Percentiles rank a stretch among this genome's conserved stretches.
These are phyloP conservation scores for Cebidichthys violaceus DNA, from an alignment of 2,113 vertebrate genomes.

Conservation along the genomic window DNA sequence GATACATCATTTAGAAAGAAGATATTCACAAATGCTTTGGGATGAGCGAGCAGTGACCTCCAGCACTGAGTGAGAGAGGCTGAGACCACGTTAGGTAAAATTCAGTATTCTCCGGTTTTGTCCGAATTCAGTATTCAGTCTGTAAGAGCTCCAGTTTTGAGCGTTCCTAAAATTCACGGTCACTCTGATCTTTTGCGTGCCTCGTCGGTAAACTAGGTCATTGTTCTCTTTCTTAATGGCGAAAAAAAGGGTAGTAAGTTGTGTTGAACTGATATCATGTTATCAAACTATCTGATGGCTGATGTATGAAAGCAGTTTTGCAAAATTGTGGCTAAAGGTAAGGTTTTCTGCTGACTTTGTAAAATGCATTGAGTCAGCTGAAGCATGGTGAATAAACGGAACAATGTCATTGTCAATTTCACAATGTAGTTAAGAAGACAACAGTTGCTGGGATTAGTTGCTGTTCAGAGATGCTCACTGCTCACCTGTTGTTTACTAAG, in stretches of 20 bases:
- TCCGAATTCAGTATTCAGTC: constrained; percentile 5
- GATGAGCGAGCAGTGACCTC: constrained; percentile 6
- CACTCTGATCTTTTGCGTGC: background rate
- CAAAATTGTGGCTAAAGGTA: background rate
- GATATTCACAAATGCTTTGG: background rate
- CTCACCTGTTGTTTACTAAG: background rate
- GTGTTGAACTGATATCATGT: background rate
- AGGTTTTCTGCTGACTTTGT: background rate
- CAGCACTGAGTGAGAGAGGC: background rate
- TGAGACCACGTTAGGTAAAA: background rate
- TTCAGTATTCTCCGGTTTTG: background rate
- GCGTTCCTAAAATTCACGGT: background rate
- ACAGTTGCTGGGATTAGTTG: background rate
- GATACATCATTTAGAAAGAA: background rate
- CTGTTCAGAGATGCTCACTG: background rate
- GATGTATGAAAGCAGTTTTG: constrained; percentile 1
- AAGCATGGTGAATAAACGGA: background rate
- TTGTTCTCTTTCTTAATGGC: background rate
- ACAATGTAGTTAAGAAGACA: background rate
- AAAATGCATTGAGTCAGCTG: background rate
- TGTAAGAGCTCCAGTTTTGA: background rate
- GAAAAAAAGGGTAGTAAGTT: background rate
- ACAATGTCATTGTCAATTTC: background rate
- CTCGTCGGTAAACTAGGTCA: background rate
- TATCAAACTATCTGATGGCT: background rate